Evolutionary conservation across 2,797 vertebrate species (phyloP).

Genomic region (Mustela erminea): DNA sequence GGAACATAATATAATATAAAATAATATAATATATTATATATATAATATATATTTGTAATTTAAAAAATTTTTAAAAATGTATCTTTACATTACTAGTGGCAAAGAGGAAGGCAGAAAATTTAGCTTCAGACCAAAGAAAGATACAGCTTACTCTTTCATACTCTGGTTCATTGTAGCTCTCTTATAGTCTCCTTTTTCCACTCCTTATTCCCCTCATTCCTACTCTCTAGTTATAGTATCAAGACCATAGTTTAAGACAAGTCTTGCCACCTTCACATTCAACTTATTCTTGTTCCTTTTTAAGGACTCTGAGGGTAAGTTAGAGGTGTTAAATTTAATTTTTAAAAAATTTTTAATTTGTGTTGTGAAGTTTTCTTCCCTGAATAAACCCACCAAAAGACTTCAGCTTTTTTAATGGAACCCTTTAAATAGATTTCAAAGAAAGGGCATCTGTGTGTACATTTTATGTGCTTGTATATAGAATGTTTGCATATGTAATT

Average conservation of each 20-base stretch:
- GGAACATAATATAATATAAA: neutral
- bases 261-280: neutral
- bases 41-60: too few relatives aligned
- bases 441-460: neutral
- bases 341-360: conserved; percentile 22
- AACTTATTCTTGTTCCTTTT: conserved; percentile 15
- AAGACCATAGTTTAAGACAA: neutral
- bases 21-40: too few relatives aligned
- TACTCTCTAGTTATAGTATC: conserved; percentile 1
- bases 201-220: neutral
- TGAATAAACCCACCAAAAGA: neutral
- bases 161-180: neutral
- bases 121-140: neutral
- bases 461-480: conserved; percentile 35
- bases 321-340: conserved; percentile 14
- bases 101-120: neutral
- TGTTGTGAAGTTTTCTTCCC: neutral
- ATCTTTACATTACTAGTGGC: neutral
- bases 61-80: neutral
- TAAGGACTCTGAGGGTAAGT: neutral
- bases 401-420: neutral
- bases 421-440: conserved; percentile 26
- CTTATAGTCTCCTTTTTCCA: neutral
- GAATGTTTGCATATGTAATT: neutral
- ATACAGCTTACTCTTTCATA: neutral